Base-by-base conservation (phyloP, 2,888 invertebrate species). In the Megaustenia siamemsis region DNA sequence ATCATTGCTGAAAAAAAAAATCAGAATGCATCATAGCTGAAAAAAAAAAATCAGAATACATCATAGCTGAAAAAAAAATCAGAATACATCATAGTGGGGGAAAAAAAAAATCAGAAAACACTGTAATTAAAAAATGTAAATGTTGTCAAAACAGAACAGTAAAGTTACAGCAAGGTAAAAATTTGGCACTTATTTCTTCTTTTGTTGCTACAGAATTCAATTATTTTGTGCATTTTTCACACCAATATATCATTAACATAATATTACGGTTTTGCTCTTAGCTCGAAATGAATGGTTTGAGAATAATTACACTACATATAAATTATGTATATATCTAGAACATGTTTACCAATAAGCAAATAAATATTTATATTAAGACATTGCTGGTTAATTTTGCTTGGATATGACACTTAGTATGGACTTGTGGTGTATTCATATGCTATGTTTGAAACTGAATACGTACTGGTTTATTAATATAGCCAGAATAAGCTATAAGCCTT, bases 311-410 rank as follows among this genome's bases (percentile, higher is more conserved):
- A 53, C 21, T 18, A 3, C n/a, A n/a, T 53, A 21, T 53, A 4
- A 21, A 53, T 53, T 53, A 53, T 21, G 3, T 53, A 18, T 53
- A 21, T 32, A 35, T 56, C 5, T 35, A 35, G 18, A 35, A 35
- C 12, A 21, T 66, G 12, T 66, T 8, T 21, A 6, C n/a, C 10
- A 43, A 43, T 71, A 71, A 1, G 24, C 24, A 18, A 24, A n/a
- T 28, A 69, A 28, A 18, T 38, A 40, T 40, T 24, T 68, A 68
- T 40, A 69, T 24, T 38, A 18, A 35, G n/a, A 71, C 45, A n/a
- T 71, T 6, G 43, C 43, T 3, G 15, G 66, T 28, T 78, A 66
- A 78, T 24, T 66, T 78, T 78, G 78, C 60, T 45, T 63, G 78
- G 66, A 66, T 66, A 66, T 21, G 24, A 60, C 15, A 24, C 40